A percentile compares a stretch with the other conserved stretches of the same genome.
These are phyloP conservation scores for Micrastur ruficollis DNA, from an alignment of 2,797 vertebrate genomes.

Conservation along the genomic window DNA sequence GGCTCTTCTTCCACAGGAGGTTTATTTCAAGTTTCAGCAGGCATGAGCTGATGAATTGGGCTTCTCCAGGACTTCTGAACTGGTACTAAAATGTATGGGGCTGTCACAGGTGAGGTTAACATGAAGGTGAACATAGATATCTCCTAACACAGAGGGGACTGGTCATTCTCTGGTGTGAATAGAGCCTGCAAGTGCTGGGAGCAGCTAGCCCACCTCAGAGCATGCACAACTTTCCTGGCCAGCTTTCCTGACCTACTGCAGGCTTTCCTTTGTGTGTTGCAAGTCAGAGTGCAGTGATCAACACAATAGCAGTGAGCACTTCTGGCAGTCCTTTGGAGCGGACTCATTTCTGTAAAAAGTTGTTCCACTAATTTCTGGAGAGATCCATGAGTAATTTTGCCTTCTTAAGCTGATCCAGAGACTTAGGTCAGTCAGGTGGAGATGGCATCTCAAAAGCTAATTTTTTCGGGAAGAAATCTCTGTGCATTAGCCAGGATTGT, in stretches of 20 bases:
- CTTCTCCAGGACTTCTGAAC: background rate
- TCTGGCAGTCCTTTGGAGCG: background rate
- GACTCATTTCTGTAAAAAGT: background rate
- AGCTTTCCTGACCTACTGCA: background rate
- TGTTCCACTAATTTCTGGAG: background rate
- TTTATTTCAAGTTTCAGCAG: background rate
- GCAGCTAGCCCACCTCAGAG: background rate
- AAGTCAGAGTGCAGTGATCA: background rate
- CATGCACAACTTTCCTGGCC: background rate
- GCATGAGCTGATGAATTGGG: background rate
- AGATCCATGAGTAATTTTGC: background rate
- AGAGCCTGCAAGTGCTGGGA: background rate
- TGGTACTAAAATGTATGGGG: background rate
- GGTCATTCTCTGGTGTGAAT: background rate
- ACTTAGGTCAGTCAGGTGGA: background rate
- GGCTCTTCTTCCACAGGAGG: background rate
- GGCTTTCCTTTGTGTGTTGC: background rate
- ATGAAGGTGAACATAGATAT: background rate
- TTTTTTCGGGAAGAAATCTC: background rate
- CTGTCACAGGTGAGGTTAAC: background rate
- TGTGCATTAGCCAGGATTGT: background rate
- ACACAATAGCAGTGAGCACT: background rate
- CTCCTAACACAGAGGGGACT: background rate
- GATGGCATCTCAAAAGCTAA: background rate
- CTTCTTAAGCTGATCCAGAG: background rate